Evolutionary conservation across 37 sponge, comb jelly and placozoan genomes (phyloP), one percentile per base, ranked within the genome.

Genomic region (Spongilla lacustris): DNA sequence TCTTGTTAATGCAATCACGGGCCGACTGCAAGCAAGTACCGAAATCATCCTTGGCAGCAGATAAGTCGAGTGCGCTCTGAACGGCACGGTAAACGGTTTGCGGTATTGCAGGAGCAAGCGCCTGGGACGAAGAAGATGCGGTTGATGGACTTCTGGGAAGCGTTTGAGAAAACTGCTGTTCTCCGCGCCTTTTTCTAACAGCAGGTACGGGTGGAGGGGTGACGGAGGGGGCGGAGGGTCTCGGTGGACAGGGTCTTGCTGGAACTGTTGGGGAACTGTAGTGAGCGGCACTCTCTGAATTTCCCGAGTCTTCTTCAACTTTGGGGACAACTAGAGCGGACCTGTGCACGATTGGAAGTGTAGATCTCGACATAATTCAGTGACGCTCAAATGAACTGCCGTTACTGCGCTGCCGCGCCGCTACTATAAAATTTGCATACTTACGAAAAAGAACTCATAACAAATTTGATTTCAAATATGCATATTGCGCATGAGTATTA

Each of bases 1-100:
- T 68, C 69, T 80, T 82, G 50, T 70, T 84, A 27, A 96, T 84
- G 29, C 83, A 85, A 21, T 93, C 94, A 50, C 75, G 30, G 73
- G 74, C 75, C 10, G 37, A 12, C 26, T 84, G 87, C 50, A 96
- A 70, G 35, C 88, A 84, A n/a, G 77, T 12, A 9, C 96, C 96
- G 73, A 96, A 96, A 34, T 66, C 72, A 13, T 84, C 84, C 0
- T 36, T 26, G 31, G 58, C 4, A 17, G 58, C 19, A 17, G 58
- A 1, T 58, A 13, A 6, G 14, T 17, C 58, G 11, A 14, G 12
- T 17, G 58, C 19, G 19, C 19, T 58, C 11, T 58, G 58, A 17
- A 58, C 58, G 11, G 58, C 58, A 17, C 58, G 58, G 58, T 8
- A 14, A 17, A 17, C 19, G 1, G 58, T 58, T 58, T 8, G 14